Base-by-base conservation (phyloP, 2,113 vertebrate genomes). In the Sapayoa aenigma region DNA sequence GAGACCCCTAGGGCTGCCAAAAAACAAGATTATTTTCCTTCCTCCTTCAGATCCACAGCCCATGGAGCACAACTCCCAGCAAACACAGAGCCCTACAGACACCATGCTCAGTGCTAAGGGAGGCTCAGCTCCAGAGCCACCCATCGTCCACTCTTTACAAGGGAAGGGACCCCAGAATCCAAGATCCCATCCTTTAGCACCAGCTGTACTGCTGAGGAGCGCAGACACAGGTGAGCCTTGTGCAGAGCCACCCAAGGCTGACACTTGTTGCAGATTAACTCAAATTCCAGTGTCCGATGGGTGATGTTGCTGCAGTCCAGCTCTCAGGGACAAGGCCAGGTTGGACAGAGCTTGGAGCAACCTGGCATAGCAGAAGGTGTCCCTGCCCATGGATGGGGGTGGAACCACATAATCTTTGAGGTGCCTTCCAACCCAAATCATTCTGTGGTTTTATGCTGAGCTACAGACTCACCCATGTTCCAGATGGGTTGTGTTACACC, bases 381-480 rank as follows among this genome's bases (percentile, higher is more conserved):
- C 14, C 27, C 33, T 44, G 44, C 35, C 49, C 25, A 5, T 31
- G 50, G 35, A 44, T 37, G 52, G 27, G 24, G 37, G 10, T 39
- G 37, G 33, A 24, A 68, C 46, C 46, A 53, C 28, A 24, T 21
- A 46, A 74, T 42, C 39, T 75, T 8, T 0, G 3, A 68, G 53
- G 16, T 68, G 11, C 20, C 28, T 68, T 82, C 69, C 39, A 82
- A 46, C 16, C n/a, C 53, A 46, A 41, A 8, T 9, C 39, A 53
- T 17, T 24, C 78, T 39, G 53, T 52, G 69, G 15, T 24, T 52
- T 33, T 60, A 2, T 25, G 28, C 59, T 4, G 11, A 60, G 67
- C 44, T 33, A 41, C n/a, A 28, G 59, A 21, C 28, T n/a, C 55
- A 22, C 4, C 2, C 4, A 14, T 0, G 0, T 52, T 56, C 67